These are phyloP conservation scores for Drosophila prosaltans DNA, from an alignment of 1,140 invertebrate species.

Conservation along the genomic window DNA sequence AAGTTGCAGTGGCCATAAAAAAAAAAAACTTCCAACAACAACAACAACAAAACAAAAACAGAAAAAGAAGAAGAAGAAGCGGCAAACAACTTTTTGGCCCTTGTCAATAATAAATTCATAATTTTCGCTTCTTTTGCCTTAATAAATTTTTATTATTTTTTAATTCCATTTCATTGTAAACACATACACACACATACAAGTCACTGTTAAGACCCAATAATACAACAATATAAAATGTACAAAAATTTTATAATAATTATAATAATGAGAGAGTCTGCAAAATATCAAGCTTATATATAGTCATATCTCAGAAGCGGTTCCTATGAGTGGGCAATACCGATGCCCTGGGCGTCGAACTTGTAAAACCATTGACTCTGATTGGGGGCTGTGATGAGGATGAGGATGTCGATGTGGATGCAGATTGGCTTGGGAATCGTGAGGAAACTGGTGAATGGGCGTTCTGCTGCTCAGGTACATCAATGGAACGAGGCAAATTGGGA, in stretches of 20 bases:
- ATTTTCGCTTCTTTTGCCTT: constrained; percentile 70
- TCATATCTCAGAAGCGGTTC: constrained; percentile 45
- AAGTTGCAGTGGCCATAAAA: constrained; percentile 51
- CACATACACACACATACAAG: constrained; percentile 38
- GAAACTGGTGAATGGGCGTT: background rate
- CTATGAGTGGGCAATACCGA: constrained; percentile 36
- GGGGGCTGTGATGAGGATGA: background rate
- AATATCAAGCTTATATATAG: background rate
- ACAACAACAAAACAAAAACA: constrained; percentile 50
- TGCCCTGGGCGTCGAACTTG: constrained; percentile 35
- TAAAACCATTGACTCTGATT: background rate
- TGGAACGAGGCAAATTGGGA: constrained; percentile 77
- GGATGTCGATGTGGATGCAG: background rate
- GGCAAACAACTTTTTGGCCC: constrained; percentile 22
- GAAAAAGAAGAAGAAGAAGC: constrained; percentile 27
- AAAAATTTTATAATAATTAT: constrained; percentile 34
- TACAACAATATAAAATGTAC: constrained; percentile 49
- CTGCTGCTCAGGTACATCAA: constrained; percentile 59
- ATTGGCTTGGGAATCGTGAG: constrained; percentile 1
- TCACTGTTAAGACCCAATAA: constrained; percentile 56
- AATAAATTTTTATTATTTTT: constrained; percentile 81
- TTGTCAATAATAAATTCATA: constrained; percentile 78
- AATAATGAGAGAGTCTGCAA: constrained; percentile 27
- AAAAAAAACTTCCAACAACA: constrained; percentile 30
- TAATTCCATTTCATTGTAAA: constrained; percentile 67